phyloP scores from a whole-genome alignment of 2,797 vertebrate species.

The Odontamblyopus rebecca region DNA sequence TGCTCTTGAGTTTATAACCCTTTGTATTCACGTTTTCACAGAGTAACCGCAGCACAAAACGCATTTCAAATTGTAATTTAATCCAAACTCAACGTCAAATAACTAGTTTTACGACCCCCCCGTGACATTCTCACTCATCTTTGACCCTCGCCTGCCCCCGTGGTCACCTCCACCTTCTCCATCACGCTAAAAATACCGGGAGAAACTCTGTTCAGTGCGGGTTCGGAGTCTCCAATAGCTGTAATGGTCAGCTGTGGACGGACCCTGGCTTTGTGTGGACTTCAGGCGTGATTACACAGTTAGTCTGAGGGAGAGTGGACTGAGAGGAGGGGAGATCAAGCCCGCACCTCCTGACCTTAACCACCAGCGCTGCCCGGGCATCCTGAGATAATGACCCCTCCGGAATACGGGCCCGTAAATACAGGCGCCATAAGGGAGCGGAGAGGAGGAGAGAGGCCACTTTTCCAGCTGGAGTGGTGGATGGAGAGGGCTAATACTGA shows the following conservation, averaged over 20 bases:
- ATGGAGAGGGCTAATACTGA: no score
- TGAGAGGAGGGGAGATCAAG: constrained; percentile 46
- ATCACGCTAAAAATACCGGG: not conserved
- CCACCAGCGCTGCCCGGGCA: constrained; percentile 63
- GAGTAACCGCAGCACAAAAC: no score
- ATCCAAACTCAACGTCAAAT: not conserved
- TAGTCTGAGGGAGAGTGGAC: not conserved
- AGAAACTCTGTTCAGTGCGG: not conserved
- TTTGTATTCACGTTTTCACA: no score
- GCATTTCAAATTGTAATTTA: not conserved
- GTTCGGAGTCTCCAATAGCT: not conserved
- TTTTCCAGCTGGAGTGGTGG: not conserved
- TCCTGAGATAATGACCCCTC: constrained; percentile 76
- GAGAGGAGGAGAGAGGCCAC: not conserved
- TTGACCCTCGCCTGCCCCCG: not conserved
- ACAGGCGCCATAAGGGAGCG: constrained; percentile 57
- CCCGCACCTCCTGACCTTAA: constrained; percentile 68
- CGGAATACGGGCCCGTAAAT: constrained; percentile 65
- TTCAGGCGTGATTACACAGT: not conserved
- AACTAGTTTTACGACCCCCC: not conserved
- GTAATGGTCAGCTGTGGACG: not conserved
- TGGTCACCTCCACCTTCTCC: not conserved
- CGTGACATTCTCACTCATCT: not conserved
- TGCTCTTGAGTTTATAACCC: no score
- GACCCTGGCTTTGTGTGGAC: constrained; percentile 3